Evolutionary conservation across 2,888 invertebrate genomes (phyloP).

Genomic region (Polymixis lichenea): DNA sequence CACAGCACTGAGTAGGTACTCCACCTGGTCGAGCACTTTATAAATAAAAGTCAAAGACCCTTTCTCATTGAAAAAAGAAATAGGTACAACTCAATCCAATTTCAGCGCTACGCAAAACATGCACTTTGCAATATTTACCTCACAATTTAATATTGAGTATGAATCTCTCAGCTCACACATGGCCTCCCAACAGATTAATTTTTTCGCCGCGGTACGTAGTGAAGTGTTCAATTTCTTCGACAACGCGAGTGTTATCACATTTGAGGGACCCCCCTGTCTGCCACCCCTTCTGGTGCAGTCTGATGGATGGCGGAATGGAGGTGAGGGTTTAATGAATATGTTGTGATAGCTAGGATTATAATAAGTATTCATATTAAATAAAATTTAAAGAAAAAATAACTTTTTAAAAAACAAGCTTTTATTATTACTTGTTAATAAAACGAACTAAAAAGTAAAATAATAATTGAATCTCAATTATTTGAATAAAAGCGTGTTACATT

Average conservation of each 20-base stretch:
- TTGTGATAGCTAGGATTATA: constrained; percentile 8
- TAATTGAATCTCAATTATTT: too few species aligned
- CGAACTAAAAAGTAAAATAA: too few species aligned
- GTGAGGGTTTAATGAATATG: constrained; percentile 19
- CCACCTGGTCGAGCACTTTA: background rate
- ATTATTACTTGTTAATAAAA: too few species aligned
- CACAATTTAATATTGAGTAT: constrained; percentile 37
- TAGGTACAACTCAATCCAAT: constrained; percentile 2
- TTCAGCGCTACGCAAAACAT: constrained; percentile 5
- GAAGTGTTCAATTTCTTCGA: constrained; percentile 47
- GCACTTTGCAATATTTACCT: constrained; percentile 25
- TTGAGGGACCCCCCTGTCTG: constrained; percentile 18
- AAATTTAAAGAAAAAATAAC: too few species aligned
- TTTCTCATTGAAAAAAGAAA: background rate
- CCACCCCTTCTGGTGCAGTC: constrained; percentile 22
- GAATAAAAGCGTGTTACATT: too few species aligned
- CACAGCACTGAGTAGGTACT: too few species aligned
- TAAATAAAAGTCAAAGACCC: background rate
- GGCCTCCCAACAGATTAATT: constrained; percentile 36
- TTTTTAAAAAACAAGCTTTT: too few species aligned
- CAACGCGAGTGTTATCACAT: constrained; percentile 23
- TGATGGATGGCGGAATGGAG: constrained; percentile 3
- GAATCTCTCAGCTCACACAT: constrained; percentile 18
- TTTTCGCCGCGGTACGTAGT: constrained; percentile 33
- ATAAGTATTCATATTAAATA: background rate